These are phyloP conservation scores for Podargus strigoides DNA, from an alignment of 2,797 vertebrate genomes.

Conservation along the genomic window DNA sequence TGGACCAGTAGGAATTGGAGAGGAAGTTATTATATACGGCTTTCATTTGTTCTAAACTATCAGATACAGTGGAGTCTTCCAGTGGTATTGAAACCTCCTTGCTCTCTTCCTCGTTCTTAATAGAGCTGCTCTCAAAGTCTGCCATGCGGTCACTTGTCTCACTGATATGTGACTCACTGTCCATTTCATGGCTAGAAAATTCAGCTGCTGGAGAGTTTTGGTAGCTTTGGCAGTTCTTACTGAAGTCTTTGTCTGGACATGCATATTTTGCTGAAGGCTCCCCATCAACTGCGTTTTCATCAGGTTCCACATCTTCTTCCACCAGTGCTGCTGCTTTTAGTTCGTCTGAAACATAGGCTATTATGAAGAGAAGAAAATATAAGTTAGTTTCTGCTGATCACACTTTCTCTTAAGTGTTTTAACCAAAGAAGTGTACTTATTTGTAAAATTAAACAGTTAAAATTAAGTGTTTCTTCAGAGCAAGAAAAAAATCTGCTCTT, in stretches of 20 bases:
- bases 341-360: constrained; percentile 96
- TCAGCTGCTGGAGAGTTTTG: constrained; percentile 91
- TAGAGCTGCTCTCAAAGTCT: constrained; percentile 92
- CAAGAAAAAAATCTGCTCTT: constrained; percentile 88
- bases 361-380: constrained; percentile 29
- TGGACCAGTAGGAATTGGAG: constrained; percentile 98
- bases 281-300: constrained; percentile 85
- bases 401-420: constrained; percentile 59
- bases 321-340: constrained; percentile 91
- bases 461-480: constrained; percentile 82
- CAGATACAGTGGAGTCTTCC: constrained; percentile 86
- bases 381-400: constrained; percentile 63
- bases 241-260: constrained; percentile 89
- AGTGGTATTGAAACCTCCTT: constrained; percentile 82
- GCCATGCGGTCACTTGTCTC: constrained; percentile 96
- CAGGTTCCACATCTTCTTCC: constrained; percentile 89
- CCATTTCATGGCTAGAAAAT: constrained; percentile 96
- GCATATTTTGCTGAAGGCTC: constrained; percentile 88
- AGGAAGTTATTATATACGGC: constrained; percentile 98
- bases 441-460: constrained; percentile 85
- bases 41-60: constrained; percentile 99
- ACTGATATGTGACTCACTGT: constrained; percentile 97
- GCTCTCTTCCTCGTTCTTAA: constrained; percentile 93
- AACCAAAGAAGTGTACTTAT: constrained; percentile 72
- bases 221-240: constrained; percentile 85